Percentiles rank a stretch among this genome's conserved stretches.
Conservation (phyloP, 2,113 vertebrate species). For the Bungarus multicinctus region DNA sequence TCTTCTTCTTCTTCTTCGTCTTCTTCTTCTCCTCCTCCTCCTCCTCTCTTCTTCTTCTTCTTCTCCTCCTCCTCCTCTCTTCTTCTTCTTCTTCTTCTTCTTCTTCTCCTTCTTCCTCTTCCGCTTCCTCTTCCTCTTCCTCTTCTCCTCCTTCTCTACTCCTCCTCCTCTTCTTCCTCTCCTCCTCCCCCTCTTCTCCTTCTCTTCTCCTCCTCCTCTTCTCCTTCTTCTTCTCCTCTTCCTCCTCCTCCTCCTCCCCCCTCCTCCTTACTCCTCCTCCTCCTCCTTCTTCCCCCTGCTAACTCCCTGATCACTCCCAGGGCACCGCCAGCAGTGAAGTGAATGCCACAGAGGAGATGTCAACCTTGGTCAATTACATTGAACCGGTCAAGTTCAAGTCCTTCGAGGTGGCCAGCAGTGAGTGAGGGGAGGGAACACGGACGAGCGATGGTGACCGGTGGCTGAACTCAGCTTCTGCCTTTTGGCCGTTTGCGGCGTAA, state of each 20-base stretch:
- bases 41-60: too few relatives aligned
- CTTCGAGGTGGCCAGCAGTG: conserved; percentile 81
- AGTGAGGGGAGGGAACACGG: conserved; percentile 54
- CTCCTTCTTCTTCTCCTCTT: too few relatives aligned
- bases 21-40: too few relatives aligned
- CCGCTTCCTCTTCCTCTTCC: too few relatives aligned
- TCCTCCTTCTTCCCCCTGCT: neutral
- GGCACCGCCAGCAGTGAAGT: conserved; percentile 90
- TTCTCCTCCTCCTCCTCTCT: too few relatives aligned
- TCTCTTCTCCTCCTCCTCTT: too few relatives aligned
- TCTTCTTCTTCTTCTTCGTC: too few relatives aligned
- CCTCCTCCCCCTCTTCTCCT: too few relatives aligned
- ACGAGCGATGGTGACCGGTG: rapidly evolving
- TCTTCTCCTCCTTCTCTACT: rapidly evolving
- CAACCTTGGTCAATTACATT: conserved; percentile 86
- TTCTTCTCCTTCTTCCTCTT: too few relatives aligned
- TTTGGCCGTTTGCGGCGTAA: neutral
- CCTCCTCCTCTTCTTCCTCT: rapidly evolving
- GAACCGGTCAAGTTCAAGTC: conserved; percentile 91
- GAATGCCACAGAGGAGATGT: conserved; percentile 91
- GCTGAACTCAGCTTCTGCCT: neutral
- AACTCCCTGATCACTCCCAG: conserved; percentile 48
- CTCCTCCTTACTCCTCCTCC: too few relatives aligned
- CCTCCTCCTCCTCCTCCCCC: too few relatives aligned
- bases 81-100: too few relatives aligned